Base-by-base conservation (phyloP, 2,888 invertebrate genomes). In the Campopleginae sp. region DNA sequence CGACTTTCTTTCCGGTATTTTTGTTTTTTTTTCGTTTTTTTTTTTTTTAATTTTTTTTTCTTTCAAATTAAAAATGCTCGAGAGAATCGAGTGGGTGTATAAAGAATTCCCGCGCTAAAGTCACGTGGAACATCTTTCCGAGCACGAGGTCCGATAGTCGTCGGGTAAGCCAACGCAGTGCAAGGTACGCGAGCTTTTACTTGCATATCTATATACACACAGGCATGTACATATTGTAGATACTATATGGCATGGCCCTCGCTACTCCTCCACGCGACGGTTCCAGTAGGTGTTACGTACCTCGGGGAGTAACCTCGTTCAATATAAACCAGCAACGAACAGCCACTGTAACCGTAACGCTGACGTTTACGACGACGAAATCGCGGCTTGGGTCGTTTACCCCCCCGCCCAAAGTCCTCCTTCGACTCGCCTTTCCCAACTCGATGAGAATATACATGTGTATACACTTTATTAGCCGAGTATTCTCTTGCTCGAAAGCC, bases 291-390 rank as follows among this genome's bases (percentile, higher is more conserved):
- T 93, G 93, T 93, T 93, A 93, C 91, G 93, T 93, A 93, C 93
- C 93, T 93, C 92, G 90, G 93, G 93, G 93, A 94, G 93, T 92
- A 93, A 93, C 91, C 93, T 92, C 91, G 92, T 93, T 93, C 93
- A 92, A 93, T 93, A 93, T 94, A 93, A 93, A 93, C 92, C 91
- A 92, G 92, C 92, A 89, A 92, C 90, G 91, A 93, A 93, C 92
- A 93, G 93, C 93, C 85, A 91, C 92, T 92, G 93, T 93, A 93
- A 94, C 93, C 93, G 93, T 93, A 94, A 93, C 93, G 92, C 92
- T 93, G 93, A 94, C 93, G 93, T 93, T 94, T 94, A 94, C 93
- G 93, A 93, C 92, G 91, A 92, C 93, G 93, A 93, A 94, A 94
- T 94, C 93, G 93, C 92, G 91, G 93, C 93, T 93, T 88, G 90